Base-by-base conservation (phyloP, 2,888 invertebrate species). In the Eupithecia pulchellata region DNA sequence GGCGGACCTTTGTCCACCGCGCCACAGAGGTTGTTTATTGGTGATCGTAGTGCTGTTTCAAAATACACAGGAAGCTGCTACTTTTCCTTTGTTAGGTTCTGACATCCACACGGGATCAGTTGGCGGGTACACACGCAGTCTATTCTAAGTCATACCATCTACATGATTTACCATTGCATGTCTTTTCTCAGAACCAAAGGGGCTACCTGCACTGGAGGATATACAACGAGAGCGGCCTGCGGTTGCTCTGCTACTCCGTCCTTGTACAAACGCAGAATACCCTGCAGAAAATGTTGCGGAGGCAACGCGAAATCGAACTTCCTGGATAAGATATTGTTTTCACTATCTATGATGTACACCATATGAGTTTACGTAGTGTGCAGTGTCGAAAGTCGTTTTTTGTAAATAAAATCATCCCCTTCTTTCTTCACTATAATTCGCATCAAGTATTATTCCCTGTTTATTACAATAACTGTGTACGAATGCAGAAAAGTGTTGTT, bases 171-270 rank as follows among this genome's bases (percentile, higher is more conserved):
- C 11, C 47, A 11, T 8, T 47, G 5, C 9, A 30, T 58, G 6
- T 30, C 8, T 9, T 29, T 30, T 69, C 58, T 34, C 85, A 93
- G 93, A 92, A 92, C 75, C 90, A 90, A 75, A 89, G 92, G 1
- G 93, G 93, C 2, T 85, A 77, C 70, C 76, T 93, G 52, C 82
- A 84, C 42, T 93, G 93, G 93, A 82, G 86, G 13, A 88, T 92
- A 62, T 84, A 86, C 77, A 92, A 92, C 75, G 92, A 92, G 76
- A 64, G 77, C 2, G 82, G 86, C 3, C 75, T 76, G 27, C 82
- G 84, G 73, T 89, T 93, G 25, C 78, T 93, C 13, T 92, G 93
- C 79, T 93, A 90, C 79, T 85, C 85, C 1, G 91, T 92, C 17
- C 74, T 88, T 72, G 90, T 93, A 47, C 91, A 92, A 75, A 92